Percentiles rank a stretch among this genome's conserved stretches.
These are phyloP conservation scores for Hesperophylax magnus DNA, from an alignment of 1,140 invertebrate genomes.

Conservation along the genomic window DNA sequence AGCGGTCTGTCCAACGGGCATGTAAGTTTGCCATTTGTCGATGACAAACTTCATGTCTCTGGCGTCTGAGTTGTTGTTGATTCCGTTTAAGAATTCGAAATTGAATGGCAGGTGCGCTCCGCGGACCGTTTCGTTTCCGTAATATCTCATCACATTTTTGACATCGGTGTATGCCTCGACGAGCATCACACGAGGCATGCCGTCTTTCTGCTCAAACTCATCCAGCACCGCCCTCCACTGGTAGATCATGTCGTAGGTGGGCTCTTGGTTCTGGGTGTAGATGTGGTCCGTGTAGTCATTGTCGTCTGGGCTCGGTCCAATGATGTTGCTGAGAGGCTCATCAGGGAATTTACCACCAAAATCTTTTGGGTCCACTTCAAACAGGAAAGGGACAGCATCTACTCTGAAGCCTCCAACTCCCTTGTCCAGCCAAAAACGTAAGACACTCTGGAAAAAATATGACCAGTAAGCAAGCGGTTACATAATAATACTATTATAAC, in stretches of 20 bases:
- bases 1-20: slow-evolving; percentile 72
- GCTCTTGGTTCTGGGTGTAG: slow-evolving; percentile 74
- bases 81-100: slow-evolving; percentile 73
- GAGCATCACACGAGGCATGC: slow-evolving; percentile 77
- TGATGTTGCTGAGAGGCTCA: slow-evolving; percentile 69
- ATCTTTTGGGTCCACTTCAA: slow-evolving; percentile 69
- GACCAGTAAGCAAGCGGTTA: too few species aligned
- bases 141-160: slow-evolving; percentile 76
- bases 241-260: slow-evolving; percentile 71
- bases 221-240: slow-evolving; percentile 73
- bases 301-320: slow-evolving; percentile 61
- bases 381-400: slow-evolving; percentile 76
- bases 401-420: slow-evolving; percentile 85
- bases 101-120: slow-evolving; percentile 80
- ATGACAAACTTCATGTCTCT: slow-evolving; percentile 70
- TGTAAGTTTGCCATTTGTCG: slow-evolving; percentile 72
- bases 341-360: slow-evolving; percentile 67
- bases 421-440: slow-evolving; percentile 81
- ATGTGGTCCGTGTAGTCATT: slow-evolving; percentile 76
- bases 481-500: too few species aligned
- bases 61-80: slow-evolving; percentile 71
- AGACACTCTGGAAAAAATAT: slow-evolving; percentile 71
- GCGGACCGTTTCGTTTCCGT: slow-evolving; percentile 69
- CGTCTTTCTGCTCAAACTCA: slow-evolving; percentile 66
- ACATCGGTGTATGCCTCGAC: slow-evolving; percentile 79